A percentile compares a stretch with the other conserved stretches of the same genome.
Evolutionary conservation across 1,140 invertebrate genomes (phyloP).

Genomic region (Lepeophtheirus salmonis): DNA sequence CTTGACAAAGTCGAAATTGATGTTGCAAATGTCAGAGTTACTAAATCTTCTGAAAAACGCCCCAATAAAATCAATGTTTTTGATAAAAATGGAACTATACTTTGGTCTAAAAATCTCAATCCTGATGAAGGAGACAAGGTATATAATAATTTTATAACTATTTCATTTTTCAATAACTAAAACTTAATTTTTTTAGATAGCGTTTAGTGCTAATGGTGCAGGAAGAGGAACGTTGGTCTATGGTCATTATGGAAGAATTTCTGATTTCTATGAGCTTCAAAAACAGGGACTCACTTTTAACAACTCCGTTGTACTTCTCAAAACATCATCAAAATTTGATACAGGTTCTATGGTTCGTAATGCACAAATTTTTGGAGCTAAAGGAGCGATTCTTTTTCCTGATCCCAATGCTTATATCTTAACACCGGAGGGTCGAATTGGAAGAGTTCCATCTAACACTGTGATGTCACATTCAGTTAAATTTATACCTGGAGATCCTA

Average conservation of each 20-base stretch:
- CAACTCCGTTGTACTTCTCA: constrained; percentile 2
- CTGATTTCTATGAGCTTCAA: constrained; percentile 3
- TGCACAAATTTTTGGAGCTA: constrained; percentile 11
- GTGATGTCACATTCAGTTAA: background rate
- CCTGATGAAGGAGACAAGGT: background rate
- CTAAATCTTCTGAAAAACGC: background rate
- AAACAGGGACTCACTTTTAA: constrained; percentile 1
- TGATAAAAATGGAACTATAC: background rate
- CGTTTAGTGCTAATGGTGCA: constrained; percentile 3
- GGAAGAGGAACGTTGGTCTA: constrained; percentile 1
- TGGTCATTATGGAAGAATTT: constrained; percentile 1
- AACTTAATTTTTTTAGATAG: background rate
- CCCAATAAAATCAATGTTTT: background rate
- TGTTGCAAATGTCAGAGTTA: background rate
- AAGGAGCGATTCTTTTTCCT: constrained; percentile 12
- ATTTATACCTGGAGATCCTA: constrained; percentile 4
- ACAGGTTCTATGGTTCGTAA: constrained; percentile 9
- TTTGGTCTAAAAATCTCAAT: background rate
- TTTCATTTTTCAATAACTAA: too few species aligned
- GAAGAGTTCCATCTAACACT: background rate
- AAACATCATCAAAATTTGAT: background rate
- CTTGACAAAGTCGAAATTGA: background rate
- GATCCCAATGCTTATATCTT: constrained; percentile 1
- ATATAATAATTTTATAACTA: too few species aligned
- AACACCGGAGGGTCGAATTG: background rate